A percentile compares a stretch with the other conserved stretches of the same genome.
phyloP scores from a whole-genome alignment of 1,140 invertebrate species.

The Pentalonia nigronervosa region DNA sequence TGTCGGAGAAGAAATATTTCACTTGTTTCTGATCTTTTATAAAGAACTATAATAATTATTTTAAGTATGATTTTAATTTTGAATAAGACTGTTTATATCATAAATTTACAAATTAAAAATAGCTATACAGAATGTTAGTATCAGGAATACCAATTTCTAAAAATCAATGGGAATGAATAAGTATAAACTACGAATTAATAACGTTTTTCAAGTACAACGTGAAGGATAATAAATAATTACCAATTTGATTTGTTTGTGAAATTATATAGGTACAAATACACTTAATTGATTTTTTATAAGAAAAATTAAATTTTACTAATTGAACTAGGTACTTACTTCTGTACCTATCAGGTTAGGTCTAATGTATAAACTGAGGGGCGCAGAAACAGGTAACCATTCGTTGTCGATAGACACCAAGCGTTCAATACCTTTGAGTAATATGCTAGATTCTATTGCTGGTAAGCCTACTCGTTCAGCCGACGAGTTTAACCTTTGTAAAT shows the following conservation, averaged over 20 bases:
- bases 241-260: background rate
- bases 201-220: background rate
- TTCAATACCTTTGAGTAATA: slow-evolving; percentile 87
- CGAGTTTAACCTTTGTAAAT: slow-evolving; percentile 91
- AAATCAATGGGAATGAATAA: background rate
- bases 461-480: slow-evolving; percentile 85
- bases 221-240: background rate
- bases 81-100: too few relatives aligned
- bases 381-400: slow-evolving; percentile 95
- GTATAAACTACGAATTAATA: slow-evolving; percentile 1
- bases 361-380: slow-evolving; percentile 90
- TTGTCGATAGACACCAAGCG: slow-evolving; percentile 90
- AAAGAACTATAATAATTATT: too few relatives aligned
- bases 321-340: slow-evolving; percentile 77
- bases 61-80: too few relatives aligned
- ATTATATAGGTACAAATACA: background rate
- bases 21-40: too few relatives aligned
- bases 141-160: background rate
- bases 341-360: slow-evolving; percentile 96
- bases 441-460: slow-evolving; percentile 87
- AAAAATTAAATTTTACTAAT: background rate
- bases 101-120: background rate
- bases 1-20: background rate
- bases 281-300: background rate
- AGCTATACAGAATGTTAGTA: background rate